These are phyloP conservation scores for Illadopsis cleaveri DNA, from an alignment of 2,113 vertebrate genomes.

Conservation along the genomic window DNA sequence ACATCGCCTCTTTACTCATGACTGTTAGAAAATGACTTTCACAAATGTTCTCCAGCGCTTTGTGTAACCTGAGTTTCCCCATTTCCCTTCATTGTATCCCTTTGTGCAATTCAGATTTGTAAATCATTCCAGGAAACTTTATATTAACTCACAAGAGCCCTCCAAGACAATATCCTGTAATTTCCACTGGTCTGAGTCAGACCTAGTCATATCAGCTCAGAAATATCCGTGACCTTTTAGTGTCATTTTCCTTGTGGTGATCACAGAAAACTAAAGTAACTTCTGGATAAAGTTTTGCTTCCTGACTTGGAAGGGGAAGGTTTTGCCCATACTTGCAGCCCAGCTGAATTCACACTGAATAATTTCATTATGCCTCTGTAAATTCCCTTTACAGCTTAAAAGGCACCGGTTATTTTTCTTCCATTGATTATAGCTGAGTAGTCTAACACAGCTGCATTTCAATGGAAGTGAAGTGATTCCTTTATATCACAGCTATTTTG, in stretches of 20 bases:
- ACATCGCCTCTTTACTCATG: not conserved
- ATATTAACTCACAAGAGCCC: constrained; percentile 36
- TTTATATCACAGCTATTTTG: constrained; percentile 11
- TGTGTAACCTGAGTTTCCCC: constrained; percentile 31
- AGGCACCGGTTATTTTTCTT: constrained; percentile 14
- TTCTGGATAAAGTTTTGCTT: not conserved
- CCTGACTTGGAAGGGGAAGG: not conserved
- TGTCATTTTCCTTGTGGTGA: not conserved
- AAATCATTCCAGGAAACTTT: constrained; percentile 60
- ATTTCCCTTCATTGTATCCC: constrained; percentile 17
- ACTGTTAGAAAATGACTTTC: constrained; percentile 2
- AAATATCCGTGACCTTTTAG: constrained; percentile 10
- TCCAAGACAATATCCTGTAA: constrained; percentile 13
- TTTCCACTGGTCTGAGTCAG: constrained; percentile 33
- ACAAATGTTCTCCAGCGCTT: constrained; percentile 17
- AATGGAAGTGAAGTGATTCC: constrained; percentile 26
- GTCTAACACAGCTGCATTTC: constrained; percentile 44
- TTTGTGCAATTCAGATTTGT: constrained; percentile 6
- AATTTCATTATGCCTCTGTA: constrained; percentile 30
- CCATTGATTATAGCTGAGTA: constrained; percentile 36
- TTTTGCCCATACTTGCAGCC: not conserved
- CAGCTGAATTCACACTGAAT: constrained; percentile 49
- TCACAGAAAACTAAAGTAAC: not conserved
- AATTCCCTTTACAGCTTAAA: constrained; percentile 36
- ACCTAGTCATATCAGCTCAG: not conserved